Conservation (phyloP, 2,113 vertebrate species). For the Craseonycteris thonglongyai region DNA sequence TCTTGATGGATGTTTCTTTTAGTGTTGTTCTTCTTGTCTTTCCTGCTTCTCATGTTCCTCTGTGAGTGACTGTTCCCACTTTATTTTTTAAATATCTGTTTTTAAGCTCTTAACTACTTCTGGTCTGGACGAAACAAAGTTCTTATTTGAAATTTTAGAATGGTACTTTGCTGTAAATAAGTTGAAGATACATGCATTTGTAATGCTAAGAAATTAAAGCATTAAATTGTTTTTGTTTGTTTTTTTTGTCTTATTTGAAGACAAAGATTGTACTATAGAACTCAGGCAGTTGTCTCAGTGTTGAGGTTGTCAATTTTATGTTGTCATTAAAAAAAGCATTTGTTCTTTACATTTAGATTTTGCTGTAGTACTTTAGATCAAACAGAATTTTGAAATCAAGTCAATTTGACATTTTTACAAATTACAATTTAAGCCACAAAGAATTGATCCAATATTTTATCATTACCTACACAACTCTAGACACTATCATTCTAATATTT, state of each 20-base stretch:
- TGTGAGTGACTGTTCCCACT: slow-evolving; percentile 64
- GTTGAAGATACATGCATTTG: not conserved
- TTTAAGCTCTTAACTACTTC: slow-evolving; percentile 38
- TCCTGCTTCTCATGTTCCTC: slow-evolving; percentile 57
- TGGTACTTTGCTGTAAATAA: slow-evolving; percentile 15
- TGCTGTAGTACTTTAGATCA: not conserved
- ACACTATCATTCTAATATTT: not conserved
- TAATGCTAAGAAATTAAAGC: slow-evolving; percentile 30
- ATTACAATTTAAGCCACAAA: not conserved
- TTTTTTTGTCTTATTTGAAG: slow-evolving; percentile 5
- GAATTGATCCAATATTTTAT: not conserved
- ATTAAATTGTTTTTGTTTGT: not conserved
- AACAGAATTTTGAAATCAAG: not conserved
- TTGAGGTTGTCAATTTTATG: not conserved
- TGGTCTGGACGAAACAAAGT: slow-evolving; percentile 14
- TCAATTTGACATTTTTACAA: slow-evolving; percentile 6
- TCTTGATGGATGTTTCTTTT: slow-evolving; percentile 68
- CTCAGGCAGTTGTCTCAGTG: not conserved
- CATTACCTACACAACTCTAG: slow-evolving; percentile 1
- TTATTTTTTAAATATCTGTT: slow-evolving; percentile 56
- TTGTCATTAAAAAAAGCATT: not conserved
- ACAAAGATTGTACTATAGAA: not conserved
- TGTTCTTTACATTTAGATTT: not conserved
- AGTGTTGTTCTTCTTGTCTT: slow-evolving; percentile 61
- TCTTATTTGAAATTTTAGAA: slow-evolving; percentile 37